Conservation (phyloP, 2,113 vertebrate genomes). For the Sceloporus undulatus region DNA sequence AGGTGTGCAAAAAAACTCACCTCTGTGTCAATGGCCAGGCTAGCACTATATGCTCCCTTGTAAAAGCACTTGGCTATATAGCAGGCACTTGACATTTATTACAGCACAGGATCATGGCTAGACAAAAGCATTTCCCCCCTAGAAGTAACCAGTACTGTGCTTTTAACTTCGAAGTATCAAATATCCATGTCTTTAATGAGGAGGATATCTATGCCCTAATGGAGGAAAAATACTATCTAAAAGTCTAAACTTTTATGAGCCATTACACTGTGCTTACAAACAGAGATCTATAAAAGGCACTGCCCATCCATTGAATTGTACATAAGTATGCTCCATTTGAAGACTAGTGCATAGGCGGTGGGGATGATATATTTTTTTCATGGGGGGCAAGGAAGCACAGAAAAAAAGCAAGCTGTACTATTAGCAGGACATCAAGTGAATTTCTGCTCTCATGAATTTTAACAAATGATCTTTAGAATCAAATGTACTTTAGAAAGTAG, state of each 20-base stretch:
- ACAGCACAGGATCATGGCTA: neutral
- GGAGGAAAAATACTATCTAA: neutral
- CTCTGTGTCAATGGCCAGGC: neutral
- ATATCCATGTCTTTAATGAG: neutral
- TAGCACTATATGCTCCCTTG: neutral
- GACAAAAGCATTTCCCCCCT: neutral
- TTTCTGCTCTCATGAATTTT: conserved; percentile 9
- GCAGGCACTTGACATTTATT: too few relatives aligned
- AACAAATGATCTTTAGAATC: neutral
- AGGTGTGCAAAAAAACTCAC: neutral
- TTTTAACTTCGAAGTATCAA: neutral
- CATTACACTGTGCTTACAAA: neutral
- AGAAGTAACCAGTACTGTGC: neutral
- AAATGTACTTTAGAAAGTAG: conserved; percentile 24
- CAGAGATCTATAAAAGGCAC: neutral
- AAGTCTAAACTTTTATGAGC: neutral
- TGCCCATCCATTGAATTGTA: neutral
- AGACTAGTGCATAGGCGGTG: too few relatives aligned
- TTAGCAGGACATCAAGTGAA: neutral
- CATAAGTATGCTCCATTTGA: neutral
- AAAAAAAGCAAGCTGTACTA: neutral
- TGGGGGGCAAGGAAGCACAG: neutral
- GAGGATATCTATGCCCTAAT: too few relatives aligned
- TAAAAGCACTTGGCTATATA: neutral
- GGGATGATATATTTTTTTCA: neutral